Base-by-base conservation (phyloP, 2,113 vertebrate genomes). In the Propithecus coquereli region DNA sequence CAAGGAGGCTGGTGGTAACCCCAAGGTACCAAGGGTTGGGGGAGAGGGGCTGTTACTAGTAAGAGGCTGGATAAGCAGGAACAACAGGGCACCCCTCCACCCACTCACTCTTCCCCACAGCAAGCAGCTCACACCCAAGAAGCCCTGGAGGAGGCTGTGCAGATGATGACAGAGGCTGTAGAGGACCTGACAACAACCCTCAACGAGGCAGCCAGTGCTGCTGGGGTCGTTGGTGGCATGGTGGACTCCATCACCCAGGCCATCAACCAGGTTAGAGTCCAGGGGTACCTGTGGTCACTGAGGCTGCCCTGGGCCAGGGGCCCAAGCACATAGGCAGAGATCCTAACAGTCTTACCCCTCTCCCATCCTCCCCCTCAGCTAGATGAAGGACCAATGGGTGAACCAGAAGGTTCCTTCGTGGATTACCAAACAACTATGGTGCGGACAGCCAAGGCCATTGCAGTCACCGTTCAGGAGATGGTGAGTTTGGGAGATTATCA, bases 401-500 rank as follows among this genome's bases (percentile, higher is more conserved):
- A 99, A 68, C 99, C 99, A 27, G 99, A 99, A 70, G 99, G 99
- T 50, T 99, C 99, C n/a, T 99, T 99, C 45, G 99, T 99, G 97
- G 99, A 99, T 98, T 99, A 99, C 97, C 99, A 99, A 97, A 99
- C 99, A 13, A 99, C 99, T 0, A 99, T 99, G 99, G 99, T 99
- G 94, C 99, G 99, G 98, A 99, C 99, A 0, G 99, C 99, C 95
- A 99, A 99, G 96, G 99, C 99, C 94, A 99, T 99, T 0, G 99
- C 99, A 7, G 99, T 99, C 97, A 99, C 99, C 0, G 99, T 99
- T 86, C 99, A 99, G 98, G 99, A 99, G 97, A 99, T 99, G 99
- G 99, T 99, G 96, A 95, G 99, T 97, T 45, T 34, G 47, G 47
- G 82, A 71, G 52, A 27, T 11, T 17, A 0, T 14, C 8, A 61